Evolutionary conservation across 2,797 vertebrate genomes (phyloP).

Genomic region (Graptemys geographica): DNA sequence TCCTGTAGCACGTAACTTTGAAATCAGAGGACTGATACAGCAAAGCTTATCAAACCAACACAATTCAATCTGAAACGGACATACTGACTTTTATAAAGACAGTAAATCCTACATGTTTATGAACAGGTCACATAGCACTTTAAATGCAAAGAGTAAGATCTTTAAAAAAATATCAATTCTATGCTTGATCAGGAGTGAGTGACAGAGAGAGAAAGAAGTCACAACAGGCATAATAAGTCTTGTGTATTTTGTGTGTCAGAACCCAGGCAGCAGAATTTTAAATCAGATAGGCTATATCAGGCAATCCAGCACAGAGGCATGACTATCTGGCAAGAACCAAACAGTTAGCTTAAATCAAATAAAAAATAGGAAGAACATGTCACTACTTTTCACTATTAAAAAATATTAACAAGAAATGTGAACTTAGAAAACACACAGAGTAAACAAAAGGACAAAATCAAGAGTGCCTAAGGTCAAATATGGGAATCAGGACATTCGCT

Average conservation of each 20-base stretch:
- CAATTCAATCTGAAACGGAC: slow-evolving; percentile 5
- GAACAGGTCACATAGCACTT: slow-evolving; percentile 8
- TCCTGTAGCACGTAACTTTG: not conserved
- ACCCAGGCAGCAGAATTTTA: not conserved
- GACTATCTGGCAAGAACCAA: slow-evolving; percentile 1
- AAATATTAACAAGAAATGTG: slow-evolving; percentile 1
- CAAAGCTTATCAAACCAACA: slow-evolving; percentile 21
- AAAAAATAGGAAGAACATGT: not conserved
- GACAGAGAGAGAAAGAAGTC: not conserved
- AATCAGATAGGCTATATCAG: not conserved
- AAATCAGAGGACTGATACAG: slow-evolving; percentile 50
- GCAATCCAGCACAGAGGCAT: not conserved
- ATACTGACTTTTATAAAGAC: slow-evolving; percentile 19
- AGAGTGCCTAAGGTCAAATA: not conserved
- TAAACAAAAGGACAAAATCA: not conserved
- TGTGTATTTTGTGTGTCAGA: not conserved
- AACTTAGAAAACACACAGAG: not conserved
- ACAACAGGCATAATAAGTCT: not conserved
- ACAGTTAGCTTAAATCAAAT: not conserved
- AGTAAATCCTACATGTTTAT: not conserved
- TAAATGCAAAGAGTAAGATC: slow-evolving; percentile 23
- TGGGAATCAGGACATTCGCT: not conserved
- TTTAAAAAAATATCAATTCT: slow-evolving; percentile 40
- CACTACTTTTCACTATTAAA: not conserved
- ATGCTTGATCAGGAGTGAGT: slow-evolving; percentile 33